Evolutionary conservation across 1,140 invertebrate genomes (phyloP).

Genomic region (Ceratina australensis): DNA sequence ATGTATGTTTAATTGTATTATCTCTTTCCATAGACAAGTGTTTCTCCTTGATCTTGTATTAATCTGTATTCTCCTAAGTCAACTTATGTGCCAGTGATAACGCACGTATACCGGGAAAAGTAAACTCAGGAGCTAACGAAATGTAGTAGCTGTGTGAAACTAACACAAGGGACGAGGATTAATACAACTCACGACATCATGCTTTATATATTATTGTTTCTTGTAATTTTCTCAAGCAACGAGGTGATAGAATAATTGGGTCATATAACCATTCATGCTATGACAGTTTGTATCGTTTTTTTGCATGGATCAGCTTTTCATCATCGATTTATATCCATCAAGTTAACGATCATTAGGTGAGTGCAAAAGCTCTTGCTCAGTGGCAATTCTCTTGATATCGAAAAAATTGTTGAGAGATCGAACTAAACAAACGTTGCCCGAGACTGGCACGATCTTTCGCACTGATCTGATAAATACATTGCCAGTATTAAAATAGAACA

Average conservation of each 20-base stretch:
- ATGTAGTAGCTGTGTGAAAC: too few relatives aligned
- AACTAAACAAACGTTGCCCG: too few relatives aligned
- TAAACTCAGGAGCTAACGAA: too few relatives aligned
- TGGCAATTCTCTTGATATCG: too few relatives aligned
- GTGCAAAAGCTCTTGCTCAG: neutral
- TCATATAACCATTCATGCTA: neutral
- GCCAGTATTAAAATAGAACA: neutral
- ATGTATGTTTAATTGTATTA: too few relatives aligned
- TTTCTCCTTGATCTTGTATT: neutral
- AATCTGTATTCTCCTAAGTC: neutral
- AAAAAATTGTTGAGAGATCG: too few relatives aligned
- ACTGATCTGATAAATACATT: neutral
- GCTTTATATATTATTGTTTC: neutral
- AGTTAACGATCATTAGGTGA: neutral
- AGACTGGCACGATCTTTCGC: too few relatives aligned
- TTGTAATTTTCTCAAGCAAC: neutral
- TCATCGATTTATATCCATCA: neutral
- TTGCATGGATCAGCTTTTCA: slow-evolving; percentile 21
- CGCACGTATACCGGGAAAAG: neutral
- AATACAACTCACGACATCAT: neutral
- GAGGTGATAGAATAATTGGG: neutral
- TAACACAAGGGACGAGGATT: too few relatives aligned
- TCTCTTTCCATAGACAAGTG: too few relatives aligned
- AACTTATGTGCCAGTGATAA: too few relatives aligned
- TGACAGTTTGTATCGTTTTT: slow-evolving; percentile 7